These are phyloP conservation scores for Gymnogyps californianus DNA, from an alignment of 2,113 vertebrate genomes.

Conservation along the genomic window DNA sequence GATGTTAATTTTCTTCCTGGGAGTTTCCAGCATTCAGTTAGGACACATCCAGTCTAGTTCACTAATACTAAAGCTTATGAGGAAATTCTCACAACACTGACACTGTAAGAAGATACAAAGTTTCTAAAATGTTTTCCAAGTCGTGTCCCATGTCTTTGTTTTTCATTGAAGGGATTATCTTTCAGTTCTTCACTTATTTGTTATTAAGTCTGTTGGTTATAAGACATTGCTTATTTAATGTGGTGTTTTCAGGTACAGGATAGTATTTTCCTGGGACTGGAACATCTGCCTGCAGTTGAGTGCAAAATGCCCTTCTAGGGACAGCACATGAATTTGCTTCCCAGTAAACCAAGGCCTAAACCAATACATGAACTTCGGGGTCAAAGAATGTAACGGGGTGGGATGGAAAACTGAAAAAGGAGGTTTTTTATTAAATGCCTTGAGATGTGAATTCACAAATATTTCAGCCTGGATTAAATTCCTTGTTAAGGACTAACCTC, in stretches of 20 bases:
- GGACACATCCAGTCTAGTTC: neutral
- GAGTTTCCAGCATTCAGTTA: neutral
- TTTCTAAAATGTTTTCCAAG: neutral
- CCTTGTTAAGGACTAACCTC: slow-evolving; percentile 15
- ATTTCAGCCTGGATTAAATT: slow-evolving; percentile 25
- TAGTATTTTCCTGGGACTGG: neutral
- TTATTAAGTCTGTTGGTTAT: neutral
- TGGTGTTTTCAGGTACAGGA: neutral
- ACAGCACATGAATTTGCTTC: neutral
- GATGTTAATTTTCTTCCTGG: neutral
- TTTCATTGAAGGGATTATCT: neutral
- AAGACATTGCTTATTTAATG: neutral
- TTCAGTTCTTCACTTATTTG: neutral
- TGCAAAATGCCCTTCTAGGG: neutral
- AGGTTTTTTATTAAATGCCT: neutral
- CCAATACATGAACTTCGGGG: neutral
- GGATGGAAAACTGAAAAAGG: neutral
- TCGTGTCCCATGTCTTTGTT: neutral
- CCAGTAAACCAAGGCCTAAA: neutral
- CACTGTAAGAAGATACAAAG: neutral
- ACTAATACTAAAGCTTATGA: neutral
- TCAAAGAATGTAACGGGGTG: neutral
- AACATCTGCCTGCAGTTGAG: neutral
- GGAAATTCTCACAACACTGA: neutral
- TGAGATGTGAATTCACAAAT: neutral